Evolutionary conservation across 2,888 invertebrate genomes (phyloP), one percentile per base, ranked within the genome.

Genomic region (Erannis defoliaria): DNA sequence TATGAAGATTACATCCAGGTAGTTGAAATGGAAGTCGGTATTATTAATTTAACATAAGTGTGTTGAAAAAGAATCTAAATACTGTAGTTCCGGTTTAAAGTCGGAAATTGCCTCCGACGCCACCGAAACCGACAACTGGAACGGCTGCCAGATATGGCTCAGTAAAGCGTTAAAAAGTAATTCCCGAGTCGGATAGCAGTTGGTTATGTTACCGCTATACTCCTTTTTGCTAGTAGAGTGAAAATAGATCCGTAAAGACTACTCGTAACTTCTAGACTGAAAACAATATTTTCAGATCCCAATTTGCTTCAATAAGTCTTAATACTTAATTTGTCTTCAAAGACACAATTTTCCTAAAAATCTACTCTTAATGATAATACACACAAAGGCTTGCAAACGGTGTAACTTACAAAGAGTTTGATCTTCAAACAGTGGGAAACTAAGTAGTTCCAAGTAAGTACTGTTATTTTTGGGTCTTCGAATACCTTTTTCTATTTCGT

Each of bases 381-480:
- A 6, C 16, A 37, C 9, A 37, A 37, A 8, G 37, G 8, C 37
- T n/a, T n/a, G n/a, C n/a, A 16, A 37, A 9, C 8, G n/a, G 14
- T 14, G 35, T n/a, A 35, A 14, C 35, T 16, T 37, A 37, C 8
- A 16, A 37, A 37, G 19, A 19, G 14, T 21, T 10, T 40, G 19
- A 40, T 40, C 19, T 21, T 40, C 40, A 21, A 21, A 21, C 19
- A 6, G 40, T 21, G 12, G n/a, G n/a, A n/a, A n/a, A 8, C 23
- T 21, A 23, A 19, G 3, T 19, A 18, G 12, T 43, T 9, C 16
- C 40, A 46, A 49, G 35, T 38, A 33, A 33, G 21, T 49, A 26
- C 26, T 57, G 43, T 57, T 57, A 57, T 57, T 43, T 51, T 51
- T 29, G 57, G 57, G 14, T 8, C 16, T 51, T 14, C 8, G 26